Evolutionary conservation across 2,888 invertebrate species (phyloP).

Genomic region (Melanophora roralis): DNA sequence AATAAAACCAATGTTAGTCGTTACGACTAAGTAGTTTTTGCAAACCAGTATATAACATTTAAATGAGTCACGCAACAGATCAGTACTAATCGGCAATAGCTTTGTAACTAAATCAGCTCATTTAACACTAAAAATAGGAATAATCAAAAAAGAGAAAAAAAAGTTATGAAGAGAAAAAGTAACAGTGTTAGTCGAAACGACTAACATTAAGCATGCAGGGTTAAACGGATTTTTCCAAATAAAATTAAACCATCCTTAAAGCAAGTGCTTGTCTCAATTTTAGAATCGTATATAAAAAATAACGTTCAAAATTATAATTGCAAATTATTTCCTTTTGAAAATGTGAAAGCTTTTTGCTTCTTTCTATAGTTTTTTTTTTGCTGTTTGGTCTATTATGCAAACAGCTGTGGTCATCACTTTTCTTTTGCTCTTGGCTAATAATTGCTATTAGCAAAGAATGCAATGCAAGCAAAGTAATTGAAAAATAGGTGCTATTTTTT

Average conservation of each 20-base stretch:
- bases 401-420: constrained; percentile 61
- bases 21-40: too few species aligned
- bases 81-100: too few species aligned
- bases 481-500: constrained; percentile 60
- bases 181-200: too few species aligned
- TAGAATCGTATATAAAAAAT: constrained; percentile 4
- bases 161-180: too few species aligned
- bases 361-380: neutral
- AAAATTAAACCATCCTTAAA: neutral
- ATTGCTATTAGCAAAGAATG: constrained; percentile 26
- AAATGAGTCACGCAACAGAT: too few species aligned
- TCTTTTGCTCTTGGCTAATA: neutral
- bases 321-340: constrained; percentile 57
- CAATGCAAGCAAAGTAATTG: constrained; percentile 14
- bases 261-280: constrained; percentile 13
- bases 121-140: too few species aligned
- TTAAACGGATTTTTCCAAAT: too few species aligned
- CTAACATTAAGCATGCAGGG: too few species aligned
- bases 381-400: constrained; percentile 41
- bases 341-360: constrained; percentile 45
- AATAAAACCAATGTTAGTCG: too few species aligned
- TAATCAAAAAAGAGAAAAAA: too few species aligned
- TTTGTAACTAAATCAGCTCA: too few species aligned
- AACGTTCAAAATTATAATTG: constrained; percentile 57
- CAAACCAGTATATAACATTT: too few species aligned